Evolutionary conservation across 1,140 invertebrate genomes (phyloP), one percentile per base, ranked within the genome.

Genomic region (Acyrthosiphon pisum): DNA sequence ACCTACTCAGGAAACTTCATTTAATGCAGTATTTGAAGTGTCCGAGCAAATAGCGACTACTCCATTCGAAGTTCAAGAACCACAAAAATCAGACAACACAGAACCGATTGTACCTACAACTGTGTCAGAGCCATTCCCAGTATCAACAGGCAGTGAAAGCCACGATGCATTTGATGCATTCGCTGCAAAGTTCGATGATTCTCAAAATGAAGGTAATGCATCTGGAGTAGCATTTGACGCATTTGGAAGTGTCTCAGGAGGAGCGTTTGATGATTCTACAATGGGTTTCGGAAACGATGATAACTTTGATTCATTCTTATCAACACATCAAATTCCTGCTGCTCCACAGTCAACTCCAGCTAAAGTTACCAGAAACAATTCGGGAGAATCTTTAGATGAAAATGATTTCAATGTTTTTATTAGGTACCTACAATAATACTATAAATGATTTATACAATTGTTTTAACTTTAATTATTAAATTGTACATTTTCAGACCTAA

Each of bases 261-360:
- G 53, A 9, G 50, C 53, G 1, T 86, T 92, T 48, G 93, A 86
- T 26, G 90, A 93, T 92, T 84, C 84, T 26, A 22, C 89, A n/a
- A 87, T 86, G 60, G 97, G 97, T 3, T 97, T 97, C 93, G 96
- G 96, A 14, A 96, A 94, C 30, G 96, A 97, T 93, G 96, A 96
- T n/a, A 97, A 97, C 90, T 98, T 98, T 94, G 98, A 99, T 95
- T 96, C 97, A 6, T 98, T 98, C 95, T 95, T 98, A 81, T 96
- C 97, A 26, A 96, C 98, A 96, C 97, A 97, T 76, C 97, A 97
- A 48, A 48, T 93, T 86, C 97, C 96, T 0, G 95, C 95, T 26
- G 95, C 96, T 44, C 96, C 96, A 92, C 96, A 95, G 37, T 87
- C 93, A 88, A 93, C 94, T 14, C 96, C 95, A 6, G 94, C 95